These are phyloP conservation scores for Corvus hawaiiensis DNA, from an alignment of 2,113 vertebrate species.

Conservation along the genomic window DNA sequence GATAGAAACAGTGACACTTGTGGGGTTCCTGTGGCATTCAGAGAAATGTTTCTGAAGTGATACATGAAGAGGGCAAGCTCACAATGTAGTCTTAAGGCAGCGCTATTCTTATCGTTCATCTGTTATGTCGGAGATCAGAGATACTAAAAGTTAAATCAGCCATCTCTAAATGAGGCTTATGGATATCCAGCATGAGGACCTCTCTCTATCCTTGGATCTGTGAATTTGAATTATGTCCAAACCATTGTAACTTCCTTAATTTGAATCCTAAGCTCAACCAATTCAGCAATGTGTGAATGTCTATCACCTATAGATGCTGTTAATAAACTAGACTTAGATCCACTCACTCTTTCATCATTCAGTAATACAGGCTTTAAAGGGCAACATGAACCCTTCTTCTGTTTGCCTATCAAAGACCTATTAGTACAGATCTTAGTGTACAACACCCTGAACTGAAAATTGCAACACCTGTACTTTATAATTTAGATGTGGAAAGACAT, in stretches of 20 bases:
- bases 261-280: not conserved
- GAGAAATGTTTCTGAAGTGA: not conserved
- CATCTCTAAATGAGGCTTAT: not conserved
- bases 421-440: not conserved
- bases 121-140: not conserved
- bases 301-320: not conserved
- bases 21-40: not conserved
- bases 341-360: not conserved
- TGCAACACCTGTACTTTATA: not conserved
- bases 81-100: rapidly evolving
- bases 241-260: not conserved
- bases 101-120: rapidly evolving
- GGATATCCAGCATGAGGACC: not conserved
- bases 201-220: not conserved
- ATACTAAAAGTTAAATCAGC: not conserved
- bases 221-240: not conserved
- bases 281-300: not conserved
- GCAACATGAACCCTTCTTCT: not conserved
- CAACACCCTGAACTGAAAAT: not conserved
- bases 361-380: not conserved
- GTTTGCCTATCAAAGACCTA: not conserved
- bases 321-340: not conserved
- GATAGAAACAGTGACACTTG: not conserved
- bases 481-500: not conserved
- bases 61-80: not conserved